Evolutionary conservation across 1,140 invertebrate species (phyloP).

Genomic region (Bombus confusus): DNA sequence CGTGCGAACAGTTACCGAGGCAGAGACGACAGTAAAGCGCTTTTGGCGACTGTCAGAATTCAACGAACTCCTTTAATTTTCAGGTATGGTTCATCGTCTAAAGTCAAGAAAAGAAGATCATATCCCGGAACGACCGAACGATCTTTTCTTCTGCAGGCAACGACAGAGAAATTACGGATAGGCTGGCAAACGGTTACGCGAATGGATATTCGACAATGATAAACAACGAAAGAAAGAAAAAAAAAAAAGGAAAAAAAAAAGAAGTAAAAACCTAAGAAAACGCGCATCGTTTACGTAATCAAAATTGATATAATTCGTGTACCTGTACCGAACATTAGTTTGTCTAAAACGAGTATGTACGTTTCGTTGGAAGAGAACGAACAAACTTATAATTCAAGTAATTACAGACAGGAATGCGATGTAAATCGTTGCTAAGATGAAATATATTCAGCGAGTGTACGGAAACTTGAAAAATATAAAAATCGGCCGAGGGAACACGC

Average conservation of each 20-base stretch:
- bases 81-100: slow-evolving; percentile 76
- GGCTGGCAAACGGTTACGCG: neutral
- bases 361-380: neutral
- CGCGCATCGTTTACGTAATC: too few species aligned
- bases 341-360: neutral
- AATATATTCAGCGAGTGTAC: neutral
- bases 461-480: neutral
- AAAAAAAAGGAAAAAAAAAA: neutral
- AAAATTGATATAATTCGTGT: neutral
- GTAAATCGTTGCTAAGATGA: neutral
- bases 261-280: neutral
- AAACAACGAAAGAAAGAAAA: neutral
- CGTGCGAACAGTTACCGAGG: neutral
- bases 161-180: neutral
- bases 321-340: neutral
- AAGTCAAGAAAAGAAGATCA: neutral
- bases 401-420: neutral
- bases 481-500: neutral
- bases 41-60: too few species aligned
- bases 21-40: too few species aligned
- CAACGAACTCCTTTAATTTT: slow-evolving; percentile 9
- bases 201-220: neutral
- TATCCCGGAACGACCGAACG: too few species aligned
- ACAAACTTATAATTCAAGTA: neutral
- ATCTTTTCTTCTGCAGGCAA: too few species aligned